These are phyloP conservation scores for Cyclura pinguis DNA, from an alignment of 2,797 vertebrate genomes.

Conservation along the genomic window DNA sequence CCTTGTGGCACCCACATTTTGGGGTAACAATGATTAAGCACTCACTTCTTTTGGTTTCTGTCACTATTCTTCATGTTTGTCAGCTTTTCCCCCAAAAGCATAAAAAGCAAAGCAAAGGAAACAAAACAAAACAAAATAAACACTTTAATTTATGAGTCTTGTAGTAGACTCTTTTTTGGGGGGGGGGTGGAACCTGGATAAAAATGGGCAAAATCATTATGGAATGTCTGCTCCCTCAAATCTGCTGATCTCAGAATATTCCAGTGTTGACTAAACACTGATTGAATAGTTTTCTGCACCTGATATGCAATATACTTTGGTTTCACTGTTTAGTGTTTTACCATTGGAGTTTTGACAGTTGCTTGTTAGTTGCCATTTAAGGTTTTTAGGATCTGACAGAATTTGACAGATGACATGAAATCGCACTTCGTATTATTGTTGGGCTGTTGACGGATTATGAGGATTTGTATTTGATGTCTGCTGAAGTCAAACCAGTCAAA, in stretches of 20 bases:
- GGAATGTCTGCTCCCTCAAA: neutral
- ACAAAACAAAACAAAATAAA: neutral
- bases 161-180: no score
- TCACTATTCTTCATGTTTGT: neutral
- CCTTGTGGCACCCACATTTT: no score
- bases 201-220: neutral
- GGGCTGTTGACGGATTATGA: no score
- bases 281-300: neutral
- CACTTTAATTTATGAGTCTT: neutral
- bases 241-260: neutral
- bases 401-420: neutral
- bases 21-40: no score
- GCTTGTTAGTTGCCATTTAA: neutral
- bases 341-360: neutral
- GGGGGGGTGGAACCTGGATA: neutral
- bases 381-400: neutral
- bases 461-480: neutral
- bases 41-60: neutral
- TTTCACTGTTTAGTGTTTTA: neutral
- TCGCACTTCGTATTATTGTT: neutral
- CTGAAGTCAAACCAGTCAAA: neutral
- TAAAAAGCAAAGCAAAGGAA: neutral
- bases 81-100: neutral
- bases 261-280: neutral
- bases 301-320: neutral